Evolutionary conservation across 2,113 vertebrate genomes (phyloP).

Genomic region (Vulpes vulpes): DNA sequence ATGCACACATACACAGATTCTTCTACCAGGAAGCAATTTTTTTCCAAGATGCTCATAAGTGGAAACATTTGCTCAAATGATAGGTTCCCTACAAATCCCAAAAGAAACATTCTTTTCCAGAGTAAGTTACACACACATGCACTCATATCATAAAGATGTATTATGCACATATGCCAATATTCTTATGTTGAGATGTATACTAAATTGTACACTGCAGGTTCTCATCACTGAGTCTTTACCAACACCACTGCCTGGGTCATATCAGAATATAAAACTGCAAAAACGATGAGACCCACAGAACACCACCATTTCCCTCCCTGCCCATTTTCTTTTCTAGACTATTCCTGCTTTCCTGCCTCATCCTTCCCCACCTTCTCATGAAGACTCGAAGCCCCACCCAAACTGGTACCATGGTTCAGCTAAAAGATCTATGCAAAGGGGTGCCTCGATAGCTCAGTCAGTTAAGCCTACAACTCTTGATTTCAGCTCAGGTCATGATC

Average conservation of each 20-base stretch:
- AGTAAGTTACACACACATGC: not conserved
- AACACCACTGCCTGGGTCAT: not conserved
- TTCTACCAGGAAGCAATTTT: constrained; percentile 32
- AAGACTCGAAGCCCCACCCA: not conserved
- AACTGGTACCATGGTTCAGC: not conserved
- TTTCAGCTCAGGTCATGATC: too few species aligned
- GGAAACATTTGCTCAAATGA: constrained; percentile 60
- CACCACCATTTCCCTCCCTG: not conserved
- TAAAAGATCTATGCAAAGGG: not conserved
- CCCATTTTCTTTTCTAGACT: not conserved
- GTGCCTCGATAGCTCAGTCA: too few species aligned
- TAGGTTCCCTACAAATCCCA: constrained; percentile 39
- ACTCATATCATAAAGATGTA: not conserved
- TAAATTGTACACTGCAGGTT: not conserved
- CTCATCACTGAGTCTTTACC: not conserved
- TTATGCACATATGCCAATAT: not conserved
- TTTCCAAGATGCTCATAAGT: constrained; percentile 1
- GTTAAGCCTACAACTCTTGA: too few species aligned
- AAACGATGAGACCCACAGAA: not conserved
- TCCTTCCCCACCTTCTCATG: not conserved
- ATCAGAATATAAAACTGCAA: not conserved
- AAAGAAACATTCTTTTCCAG: not conserved
- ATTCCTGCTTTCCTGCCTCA: not conserved
- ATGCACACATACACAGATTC: not conserved
- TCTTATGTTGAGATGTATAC: not conserved